phyloP scores from a whole-genome alignment of 2,888 invertebrate genomes.

The Lordiphosa fenestrarum region DNA sequence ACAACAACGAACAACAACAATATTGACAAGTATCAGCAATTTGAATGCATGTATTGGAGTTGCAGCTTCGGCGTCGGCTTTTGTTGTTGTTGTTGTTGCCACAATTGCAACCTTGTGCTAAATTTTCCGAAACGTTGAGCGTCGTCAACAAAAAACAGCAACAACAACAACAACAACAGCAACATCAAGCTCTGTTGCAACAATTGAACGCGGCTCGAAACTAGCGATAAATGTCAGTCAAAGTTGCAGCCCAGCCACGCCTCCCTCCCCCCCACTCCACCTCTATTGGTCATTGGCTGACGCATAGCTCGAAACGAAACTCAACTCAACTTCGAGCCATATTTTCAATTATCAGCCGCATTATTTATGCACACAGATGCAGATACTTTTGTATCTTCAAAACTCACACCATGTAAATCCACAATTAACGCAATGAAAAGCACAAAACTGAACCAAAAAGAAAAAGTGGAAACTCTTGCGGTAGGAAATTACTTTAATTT shows the following conservation, averaged over 20 bases:
- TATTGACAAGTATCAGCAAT: conserved; percentile 37
- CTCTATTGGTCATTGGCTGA: conserved; percentile 18
- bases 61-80: conserved; percentile 46
- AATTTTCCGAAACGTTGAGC: conserved; percentile 75
- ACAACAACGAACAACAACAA: conserved; percentile 23
- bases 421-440: conserved; percentile 52
- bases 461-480: conserved; percentile 58
- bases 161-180: neutral
- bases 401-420: conserved; percentile 59
- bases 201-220: neutral
- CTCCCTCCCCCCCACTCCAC: conserved; percentile 14
- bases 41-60: conserved; percentile 57
- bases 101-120: conserved; percentile 76
- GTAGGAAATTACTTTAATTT: conserved; percentile 75
- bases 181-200: conserved; percentile 5
- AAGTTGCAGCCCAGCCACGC: conserved; percentile 45
- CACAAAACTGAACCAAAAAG: conserved; percentile 14
- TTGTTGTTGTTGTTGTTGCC: conserved; percentile 52
- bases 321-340: conserved; percentile 9
- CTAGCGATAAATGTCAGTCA: conserved; percentile 56
- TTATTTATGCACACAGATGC: neutral
- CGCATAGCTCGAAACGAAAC: conserved; percentile 33
- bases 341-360: conserved; percentile 54
- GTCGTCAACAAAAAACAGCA: conserved; percentile 33
- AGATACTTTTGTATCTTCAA: neutral